Evolutionary conservation across 2,888 invertebrate species (phyloP).

Genomic region (Halictus quadricinctus): DNA sequence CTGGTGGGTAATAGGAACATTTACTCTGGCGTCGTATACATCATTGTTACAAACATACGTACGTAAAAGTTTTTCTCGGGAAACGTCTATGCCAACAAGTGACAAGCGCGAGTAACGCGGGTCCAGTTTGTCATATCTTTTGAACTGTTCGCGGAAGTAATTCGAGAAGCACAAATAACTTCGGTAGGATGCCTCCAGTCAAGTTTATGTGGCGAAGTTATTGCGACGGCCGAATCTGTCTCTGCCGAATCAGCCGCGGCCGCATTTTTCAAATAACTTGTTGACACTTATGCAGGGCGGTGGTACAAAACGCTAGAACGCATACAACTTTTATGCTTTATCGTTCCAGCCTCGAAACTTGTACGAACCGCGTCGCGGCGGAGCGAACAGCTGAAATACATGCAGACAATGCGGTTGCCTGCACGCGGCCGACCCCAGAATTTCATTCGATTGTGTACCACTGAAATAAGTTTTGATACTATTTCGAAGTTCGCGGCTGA

Average conservation of each 20-base stretch:
- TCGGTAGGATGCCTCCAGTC: slow-evolving; percentile 19
- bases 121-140: slow-evolving; percentile 24
- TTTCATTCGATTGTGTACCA: slow-evolving; percentile 65
- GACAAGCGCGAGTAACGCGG: not conserved
- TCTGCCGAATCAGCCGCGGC: slow-evolving; percentile 40
- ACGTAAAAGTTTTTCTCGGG: not conserved
- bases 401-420: slow-evolving; percentile 61
- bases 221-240: slow-evolving; percentile 16
- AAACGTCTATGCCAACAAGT: not conserved
- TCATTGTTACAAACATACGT: not conserved
- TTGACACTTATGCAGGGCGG: slow-evolving; percentile 61
- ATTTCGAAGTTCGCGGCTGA: slow-evolving; percentile 39
- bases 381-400: slow-evolving; percentile 57
- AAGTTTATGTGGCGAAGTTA: slow-evolving; percentile 36
- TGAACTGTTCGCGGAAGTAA: slow-evolving; percentile 30
- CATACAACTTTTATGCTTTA: slow-evolving; percentile 67
- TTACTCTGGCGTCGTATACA: not conserved
- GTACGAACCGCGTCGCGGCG: slow-evolving; percentile 33
- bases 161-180: slow-evolving; percentile 38
- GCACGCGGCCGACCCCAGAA: slow-evolving; percentile 54
- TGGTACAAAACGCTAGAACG: slow-evolving; percentile 33
- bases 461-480: slow-evolving; percentile 66
- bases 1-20: not conserved
- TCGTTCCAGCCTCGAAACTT: slow-evolving; percentile 53
- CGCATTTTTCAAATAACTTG: slow-evolving; percentile 69